phyloP scores from a whole-genome alignment of 2,888 invertebrate genomes.

The Acronicta psi region DNA sequence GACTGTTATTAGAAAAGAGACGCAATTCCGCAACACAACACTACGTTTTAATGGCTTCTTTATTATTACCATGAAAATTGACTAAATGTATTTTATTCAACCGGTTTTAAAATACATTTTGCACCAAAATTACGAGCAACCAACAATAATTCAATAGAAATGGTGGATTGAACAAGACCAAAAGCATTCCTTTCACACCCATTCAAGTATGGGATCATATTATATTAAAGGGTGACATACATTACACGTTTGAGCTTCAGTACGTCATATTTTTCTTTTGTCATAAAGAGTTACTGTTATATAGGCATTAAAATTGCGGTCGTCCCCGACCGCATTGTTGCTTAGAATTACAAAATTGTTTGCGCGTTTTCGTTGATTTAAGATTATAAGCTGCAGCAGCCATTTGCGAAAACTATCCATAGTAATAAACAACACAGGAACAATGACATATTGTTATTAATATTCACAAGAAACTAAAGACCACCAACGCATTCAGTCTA shows the following conservation, averaged over 20 bases:
- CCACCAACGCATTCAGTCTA: constrained; percentile 55
- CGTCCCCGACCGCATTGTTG: constrained; percentile 27
- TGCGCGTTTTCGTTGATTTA: constrained; percentile 20
- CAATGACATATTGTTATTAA: constrained; percentile 6
- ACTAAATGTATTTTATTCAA: constrained; percentile 14
- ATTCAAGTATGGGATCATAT: constrained; percentile 54
- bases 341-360: constrained; percentile 28
- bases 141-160: constrained; percentile 55
- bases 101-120: constrained; percentile 52
- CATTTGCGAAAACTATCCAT: neutral
- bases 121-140: constrained; percentile 50
- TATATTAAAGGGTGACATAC: constrained; percentile 44
- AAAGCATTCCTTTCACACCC: constrained; percentile 52
- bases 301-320: constrained; percentile 47
- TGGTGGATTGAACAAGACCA: constrained; percentile 44
- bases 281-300: constrained; percentile 55
- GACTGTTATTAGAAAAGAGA: constrained; percentile 18
- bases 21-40: constrained; percentile 17
- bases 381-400: neutral
- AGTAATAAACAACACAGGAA: neutral
- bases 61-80: constrained; percentile 6
- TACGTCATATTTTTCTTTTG: constrained; percentile 55
- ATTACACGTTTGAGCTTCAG: constrained; percentile 51
- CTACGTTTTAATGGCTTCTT: constrained; percentile 10
- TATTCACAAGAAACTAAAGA: constrained; percentile 19